These are phyloP conservation scores for Trinorchestia longiramus DNA, from an alignment of 1,140 invertebrate species.

Conservation along the genomic window DNA sequence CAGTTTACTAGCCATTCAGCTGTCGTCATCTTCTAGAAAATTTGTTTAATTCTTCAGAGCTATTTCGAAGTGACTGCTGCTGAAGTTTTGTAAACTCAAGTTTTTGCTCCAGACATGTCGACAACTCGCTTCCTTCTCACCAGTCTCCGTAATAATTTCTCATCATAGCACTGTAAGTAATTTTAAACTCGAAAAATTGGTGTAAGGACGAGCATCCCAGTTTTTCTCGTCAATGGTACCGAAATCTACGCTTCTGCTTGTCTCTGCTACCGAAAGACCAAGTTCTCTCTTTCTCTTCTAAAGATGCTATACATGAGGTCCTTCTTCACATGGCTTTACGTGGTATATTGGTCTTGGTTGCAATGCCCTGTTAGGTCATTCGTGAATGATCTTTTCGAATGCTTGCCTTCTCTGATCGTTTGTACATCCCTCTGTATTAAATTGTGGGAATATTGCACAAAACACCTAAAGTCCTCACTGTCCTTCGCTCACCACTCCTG, in stretches of 20 bases:
- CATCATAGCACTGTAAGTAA: background rate
- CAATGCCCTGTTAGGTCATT: slow-evolving; percentile 14
- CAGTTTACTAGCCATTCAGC: background rate
- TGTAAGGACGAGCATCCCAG: background rate
- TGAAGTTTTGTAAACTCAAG: background rate
- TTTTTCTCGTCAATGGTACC: background rate
- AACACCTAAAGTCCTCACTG: background rate
- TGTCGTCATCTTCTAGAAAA: background rate
- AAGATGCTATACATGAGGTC: slow-evolving; percentile 39
- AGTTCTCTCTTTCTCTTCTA: slow-evolving; percentile 7
- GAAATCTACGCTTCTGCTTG: background rate
- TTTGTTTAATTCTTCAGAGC: background rate
- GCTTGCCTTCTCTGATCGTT: background rate
- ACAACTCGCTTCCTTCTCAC: background rate
- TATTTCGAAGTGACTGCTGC: background rate
- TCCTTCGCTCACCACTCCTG: background rate
- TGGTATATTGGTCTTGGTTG: slow-evolving; percentile 37
- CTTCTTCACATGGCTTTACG: slow-evolving; percentile 32
- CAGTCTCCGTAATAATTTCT: background rate
- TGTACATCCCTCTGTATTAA: background rate
- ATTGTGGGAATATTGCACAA: background rate
- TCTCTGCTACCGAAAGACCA: slow-evolving; percentile 2
- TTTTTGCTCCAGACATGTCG: background rate
- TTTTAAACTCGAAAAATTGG: background rate
- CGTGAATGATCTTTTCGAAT: background rate